These are phyloP conservation scores for Dicentrarchus labrax DNA, from an alignment of 2,113 vertebrate genomes.

Conservation along the genomic window DNA sequence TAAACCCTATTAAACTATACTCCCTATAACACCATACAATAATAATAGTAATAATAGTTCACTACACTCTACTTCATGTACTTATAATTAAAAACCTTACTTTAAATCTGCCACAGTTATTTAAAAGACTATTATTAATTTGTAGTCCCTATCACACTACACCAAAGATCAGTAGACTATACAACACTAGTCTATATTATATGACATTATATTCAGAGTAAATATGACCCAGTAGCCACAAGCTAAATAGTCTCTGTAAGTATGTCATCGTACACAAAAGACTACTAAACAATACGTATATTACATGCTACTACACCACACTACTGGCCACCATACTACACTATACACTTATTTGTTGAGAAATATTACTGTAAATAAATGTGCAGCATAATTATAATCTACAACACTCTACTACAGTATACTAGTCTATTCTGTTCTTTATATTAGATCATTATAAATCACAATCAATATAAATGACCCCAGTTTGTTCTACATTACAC, in stretches of 20 bases:
- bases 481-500: background rate
- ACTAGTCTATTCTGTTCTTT: background rate
- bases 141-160: background rate
- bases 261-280: background rate
- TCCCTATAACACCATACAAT: too few species aligned
- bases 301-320: background rate
- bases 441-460: background rate
- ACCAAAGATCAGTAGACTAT: background rate
- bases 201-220: background rate
- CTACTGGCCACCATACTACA: background rate
- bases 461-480: too few species aligned
- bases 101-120: too few species aligned
- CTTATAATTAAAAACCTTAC: too few species aligned
- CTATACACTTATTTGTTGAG: background rate
- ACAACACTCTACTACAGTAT: background rate
- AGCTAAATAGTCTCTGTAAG: background rate
- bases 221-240: background rate
- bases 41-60: too few species aligned
- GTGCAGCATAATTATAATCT: background rate
- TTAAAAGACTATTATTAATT: background rate
- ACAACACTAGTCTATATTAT: background rate
- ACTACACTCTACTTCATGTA: too few species aligned
- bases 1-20: too few species aligned
- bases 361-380: background rate
- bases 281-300: too few species aligned